Conservation (phyloP, 2,113 vertebrate species). For the Lasiurus cinereus region DNA sequence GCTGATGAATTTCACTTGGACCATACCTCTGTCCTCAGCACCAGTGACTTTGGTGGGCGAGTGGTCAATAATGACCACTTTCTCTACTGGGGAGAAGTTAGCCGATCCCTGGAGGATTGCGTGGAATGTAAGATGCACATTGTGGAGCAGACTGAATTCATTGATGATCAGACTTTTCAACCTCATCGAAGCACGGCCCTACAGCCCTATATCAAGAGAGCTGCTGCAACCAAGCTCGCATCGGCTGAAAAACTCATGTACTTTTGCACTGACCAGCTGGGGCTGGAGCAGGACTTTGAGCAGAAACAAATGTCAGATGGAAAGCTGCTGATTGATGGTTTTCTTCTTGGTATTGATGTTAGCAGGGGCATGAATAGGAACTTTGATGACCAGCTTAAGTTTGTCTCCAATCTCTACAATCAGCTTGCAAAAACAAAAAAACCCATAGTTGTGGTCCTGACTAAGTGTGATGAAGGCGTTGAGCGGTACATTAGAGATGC, state of each 20-base stretch:
- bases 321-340: conserved; percentile 96
- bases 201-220: conserved; percentile 97
- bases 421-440: conserved; percentile 98
- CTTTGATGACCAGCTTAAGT: conserved; percentile 98
- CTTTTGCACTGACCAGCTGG: conserved; percentile 99
- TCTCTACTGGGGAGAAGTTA: conserved; percentile 98
- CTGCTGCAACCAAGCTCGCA: conserved; percentile 95
- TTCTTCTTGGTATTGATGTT: conserved; percentile 95
- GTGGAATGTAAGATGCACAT: conserved; percentile 94
- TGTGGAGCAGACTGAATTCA: conserved; percentile 99
- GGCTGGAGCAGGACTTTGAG: conserved; percentile 99
- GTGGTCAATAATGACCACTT: conserved; percentile 99
- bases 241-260: conserved; percentile 99
- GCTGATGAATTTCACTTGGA: conserved; percentile 97
- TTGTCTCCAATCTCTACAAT: conserved; percentile 96
- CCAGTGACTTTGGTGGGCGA: conserved; percentile 97
- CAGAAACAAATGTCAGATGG: conserved; percentile 99
- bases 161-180: conserved; percentile 98
- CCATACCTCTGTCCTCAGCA: conserved; percentile 98
- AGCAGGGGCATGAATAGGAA: conserved; percentile 98
- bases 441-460: conserved; percentile 94
- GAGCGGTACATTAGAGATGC: conserved; percentile 98
- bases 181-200: conserved; percentile 97
- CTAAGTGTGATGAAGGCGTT: conserved; percentile 98
- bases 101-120: conserved; percentile 93